These are phyloP conservation scores for Poeciliopsis occidentalis DNA, from an alignment of 2,113 vertebrate genomes.

Conservation along the genomic window DNA sequence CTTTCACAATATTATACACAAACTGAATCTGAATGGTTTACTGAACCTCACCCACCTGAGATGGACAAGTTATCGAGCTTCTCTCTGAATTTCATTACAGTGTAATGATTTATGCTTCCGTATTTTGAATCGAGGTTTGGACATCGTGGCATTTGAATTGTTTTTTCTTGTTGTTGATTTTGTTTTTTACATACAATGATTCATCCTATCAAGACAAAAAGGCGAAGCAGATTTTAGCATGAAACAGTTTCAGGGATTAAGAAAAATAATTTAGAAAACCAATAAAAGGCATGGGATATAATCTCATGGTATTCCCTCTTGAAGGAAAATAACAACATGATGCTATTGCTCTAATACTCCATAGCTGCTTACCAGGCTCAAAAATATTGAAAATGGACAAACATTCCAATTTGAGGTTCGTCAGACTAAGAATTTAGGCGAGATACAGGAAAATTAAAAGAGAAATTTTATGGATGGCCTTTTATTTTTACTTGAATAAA, in stretches of 20 bases:
- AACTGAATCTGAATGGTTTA: neutral
- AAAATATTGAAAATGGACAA: too few species aligned
- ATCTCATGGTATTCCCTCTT: too few species aligned
- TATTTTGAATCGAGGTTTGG: accelerated
- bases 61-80: constrained; percentile 20
- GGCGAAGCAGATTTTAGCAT: neutral
- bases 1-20: neutral
- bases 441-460: too few species aligned
- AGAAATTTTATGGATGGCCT: too few species aligned
- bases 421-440: too few species aligned
- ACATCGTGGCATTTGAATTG: constrained; percentile 14
- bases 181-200: neutral
- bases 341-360: too few species aligned
- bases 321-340: too few species aligned
- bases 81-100: neutral
- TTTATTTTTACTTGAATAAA: too few species aligned
- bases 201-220: constrained; percentile 13
- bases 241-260: neutral
- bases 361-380: too few species aligned
- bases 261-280: neutral
- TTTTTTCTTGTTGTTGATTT: neutral
- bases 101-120: constrained; percentile 15
- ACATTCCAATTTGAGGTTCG: too few species aligned
- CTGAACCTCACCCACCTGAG: constrained; percentile 41
- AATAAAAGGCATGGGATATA: too few species aligned